A percentile compares a stretch with the other conserved stretches of the same genome.
phyloP scores from a whole-genome alignment of 2,113 vertebrate species.

The Mohoua ochrocephala region DNA sequence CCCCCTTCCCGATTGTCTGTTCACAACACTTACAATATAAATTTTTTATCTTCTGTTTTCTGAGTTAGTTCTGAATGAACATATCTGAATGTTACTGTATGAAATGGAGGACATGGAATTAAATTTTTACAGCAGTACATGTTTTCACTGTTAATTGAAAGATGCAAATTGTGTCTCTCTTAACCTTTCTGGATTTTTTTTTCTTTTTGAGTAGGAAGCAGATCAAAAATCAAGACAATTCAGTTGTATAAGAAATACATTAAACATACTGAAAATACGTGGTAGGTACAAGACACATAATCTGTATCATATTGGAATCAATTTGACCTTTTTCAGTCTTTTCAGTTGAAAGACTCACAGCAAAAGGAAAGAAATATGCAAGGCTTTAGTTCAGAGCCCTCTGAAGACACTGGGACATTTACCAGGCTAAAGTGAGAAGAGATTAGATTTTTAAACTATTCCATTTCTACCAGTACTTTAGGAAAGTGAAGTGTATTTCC shows the following conservation, averaged over 20 bases:
- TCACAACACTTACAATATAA: background rate
- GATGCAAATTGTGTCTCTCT: background rate
- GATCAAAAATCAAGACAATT: background rate
- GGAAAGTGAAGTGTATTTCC: constrained; percentile 19
- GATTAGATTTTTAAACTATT: constrained; percentile 20
- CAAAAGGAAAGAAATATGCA: background rate
- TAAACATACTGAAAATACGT: background rate
- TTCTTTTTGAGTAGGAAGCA: background rate
- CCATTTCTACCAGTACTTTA: background rate
- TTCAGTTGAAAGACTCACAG: background rate
- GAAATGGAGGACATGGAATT: background rate
- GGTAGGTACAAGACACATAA: background rate
- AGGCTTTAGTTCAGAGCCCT: background rate
- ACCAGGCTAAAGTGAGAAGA: background rate
- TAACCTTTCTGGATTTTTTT: background rate
- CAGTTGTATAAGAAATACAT: background rate
- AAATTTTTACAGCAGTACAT: background rate
- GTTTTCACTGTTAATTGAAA: background rate
- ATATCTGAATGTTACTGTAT: background rate
- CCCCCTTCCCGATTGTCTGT: background rate
- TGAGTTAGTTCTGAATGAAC: background rate
- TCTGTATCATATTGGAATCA: background rate
- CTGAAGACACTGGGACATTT: background rate
- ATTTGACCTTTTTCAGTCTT: background rate
- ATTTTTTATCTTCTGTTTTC: background rate